Evolutionary conservation across 1,140 invertebrate species (phyloP).

Genomic region (Eueides isabella): DNA sequence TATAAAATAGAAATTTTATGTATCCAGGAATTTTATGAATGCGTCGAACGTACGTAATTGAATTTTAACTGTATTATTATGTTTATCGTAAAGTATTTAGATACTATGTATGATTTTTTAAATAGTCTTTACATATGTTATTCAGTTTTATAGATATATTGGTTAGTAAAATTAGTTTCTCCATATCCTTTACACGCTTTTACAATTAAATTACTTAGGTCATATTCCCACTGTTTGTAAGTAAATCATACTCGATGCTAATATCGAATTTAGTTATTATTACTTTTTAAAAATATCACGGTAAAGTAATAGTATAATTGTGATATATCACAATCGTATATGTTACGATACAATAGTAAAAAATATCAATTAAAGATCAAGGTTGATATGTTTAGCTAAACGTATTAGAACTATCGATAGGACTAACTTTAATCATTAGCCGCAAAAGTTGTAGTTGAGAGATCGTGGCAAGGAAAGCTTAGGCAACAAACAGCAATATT

Average conservation of each 20-base stretch:
- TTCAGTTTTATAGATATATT: no score
- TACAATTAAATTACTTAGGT: no score
- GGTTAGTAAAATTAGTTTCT: no score
- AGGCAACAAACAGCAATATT: slow-evolving; percentile 52
- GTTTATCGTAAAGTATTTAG: background rate
- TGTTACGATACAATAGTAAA: background rate
- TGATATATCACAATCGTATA: no score
- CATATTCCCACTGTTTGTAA: no score
- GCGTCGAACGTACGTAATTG: background rate
- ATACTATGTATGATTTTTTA: background rate
- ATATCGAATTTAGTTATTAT: no score
- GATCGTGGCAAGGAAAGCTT: slow-evolving; percentile 33
- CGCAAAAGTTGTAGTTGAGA: slow-evolving; percentile 30
- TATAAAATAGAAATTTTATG: background rate
- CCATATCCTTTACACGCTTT: no score
- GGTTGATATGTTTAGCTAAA: slow-evolving; percentile 5
- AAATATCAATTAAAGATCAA: background rate
- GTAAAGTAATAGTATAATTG: no score
- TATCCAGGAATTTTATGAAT: background rate
- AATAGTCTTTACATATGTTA: background rate
- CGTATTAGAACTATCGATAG: background rate
- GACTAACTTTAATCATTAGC: slow-evolving; percentile 18
- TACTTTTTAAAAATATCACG: no score
- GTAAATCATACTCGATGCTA: no score
- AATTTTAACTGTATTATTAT: background rate